Evolutionary conservation across 2,888 invertebrate genomes (phyloP).

Genomic region (Pammene aurita): DNA sequence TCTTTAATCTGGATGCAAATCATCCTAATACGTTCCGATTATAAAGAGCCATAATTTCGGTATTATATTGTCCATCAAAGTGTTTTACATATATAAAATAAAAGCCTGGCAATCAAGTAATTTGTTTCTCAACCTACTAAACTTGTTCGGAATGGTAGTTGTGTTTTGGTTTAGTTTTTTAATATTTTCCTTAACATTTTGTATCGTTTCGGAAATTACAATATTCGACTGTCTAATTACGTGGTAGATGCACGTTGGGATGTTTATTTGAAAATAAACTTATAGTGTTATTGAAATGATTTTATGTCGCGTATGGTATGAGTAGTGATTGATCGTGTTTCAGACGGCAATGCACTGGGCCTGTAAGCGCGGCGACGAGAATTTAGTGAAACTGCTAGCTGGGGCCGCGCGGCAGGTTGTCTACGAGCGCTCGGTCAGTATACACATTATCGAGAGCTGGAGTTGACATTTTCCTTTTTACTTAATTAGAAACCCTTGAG

Average conservation of each 20-base stretch:
- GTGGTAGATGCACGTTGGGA: slow-evolving; percentile 1
- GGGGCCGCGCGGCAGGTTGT: slow-evolving; percentile 92
- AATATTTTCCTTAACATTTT: slow-evolving; percentile 63
- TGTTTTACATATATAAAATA: slow-evolving; percentile 82
- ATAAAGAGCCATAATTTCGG: slow-evolving; percentile 81
- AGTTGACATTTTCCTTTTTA: slow-evolving; percentile 13
- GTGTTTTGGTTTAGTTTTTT: slow-evolving; percentile 65
- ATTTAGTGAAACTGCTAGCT: slow-evolving; percentile 95
- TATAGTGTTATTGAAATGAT: background rate
- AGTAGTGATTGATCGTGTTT: slow-evolving; percentile 56
- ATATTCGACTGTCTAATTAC: slow-evolving; percentile 42
- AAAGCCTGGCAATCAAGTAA: slow-evolving; percentile 79
- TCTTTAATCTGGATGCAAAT: slow-evolving; percentile 83
- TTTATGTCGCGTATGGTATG: background rate
- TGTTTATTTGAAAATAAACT: slow-evolving; percentile 25
- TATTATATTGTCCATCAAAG: slow-evolving; percentile 83
- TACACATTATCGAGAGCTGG: background rate
- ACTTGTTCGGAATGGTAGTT: slow-evolving; percentile 72
- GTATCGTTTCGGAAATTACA: slow-evolving; percentile 56
- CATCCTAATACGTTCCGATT: slow-evolving; percentile 82
- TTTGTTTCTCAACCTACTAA: slow-evolving; percentile 80
- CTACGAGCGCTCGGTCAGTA: slow-evolving; percentile 92
- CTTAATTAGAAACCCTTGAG: slow-evolving; percentile 3
- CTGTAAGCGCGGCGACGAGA: slow-evolving; percentile 95
- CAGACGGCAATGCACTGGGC: slow-evolving; percentile 99